These are phyloP conservation scores for Andrena fulva DNA, from an alignment of 2,888 invertebrate genomes.

Conservation along the genomic window DNA sequence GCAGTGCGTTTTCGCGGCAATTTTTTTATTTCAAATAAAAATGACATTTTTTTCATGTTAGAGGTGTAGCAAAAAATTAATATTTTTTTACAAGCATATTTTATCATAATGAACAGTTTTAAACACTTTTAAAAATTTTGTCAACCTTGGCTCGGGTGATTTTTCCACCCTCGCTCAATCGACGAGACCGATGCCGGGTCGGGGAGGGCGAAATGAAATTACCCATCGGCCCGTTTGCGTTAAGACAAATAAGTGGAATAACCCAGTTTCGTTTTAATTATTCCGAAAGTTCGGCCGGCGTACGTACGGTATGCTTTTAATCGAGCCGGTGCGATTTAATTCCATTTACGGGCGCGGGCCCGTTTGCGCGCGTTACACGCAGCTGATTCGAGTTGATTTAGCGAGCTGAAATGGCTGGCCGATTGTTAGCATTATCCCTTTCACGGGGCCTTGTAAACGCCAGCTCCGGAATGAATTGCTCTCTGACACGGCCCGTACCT, in stretches of 20 bases:
- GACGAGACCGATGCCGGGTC: neutral
- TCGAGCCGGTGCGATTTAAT: conserved; percentile 44
- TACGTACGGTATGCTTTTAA: conserved; percentile 38
- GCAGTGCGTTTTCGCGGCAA: no score
- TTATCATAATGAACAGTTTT: no score
- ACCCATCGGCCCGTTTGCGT: conserved; percentile 22
- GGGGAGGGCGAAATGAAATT: conserved; percentile 19
- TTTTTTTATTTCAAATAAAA: no score
- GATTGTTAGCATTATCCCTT: conserved; percentile 15
- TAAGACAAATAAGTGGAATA: conserved; percentile 47
- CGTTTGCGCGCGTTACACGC: neutral
- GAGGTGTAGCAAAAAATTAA: no score
- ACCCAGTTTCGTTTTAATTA: conserved; percentile 58
- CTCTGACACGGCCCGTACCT: neutral
- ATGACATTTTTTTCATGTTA: no score
- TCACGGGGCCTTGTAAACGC: neutral
- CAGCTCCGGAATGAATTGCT: neutral
- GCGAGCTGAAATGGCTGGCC: conserved; percentile 34
- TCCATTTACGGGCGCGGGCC: conserved; percentile 34
- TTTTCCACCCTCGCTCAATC: neutral
- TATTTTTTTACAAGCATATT: no score
- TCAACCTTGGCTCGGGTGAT: neutral
- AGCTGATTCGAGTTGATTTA: conserved; percentile 27
- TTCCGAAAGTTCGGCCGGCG: conserved; percentile 30
- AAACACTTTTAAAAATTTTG: no score